A percentile compares a stretch with the other conserved stretches of the same genome.
These are phyloP conservation scores for Drosophila burlai DNA, from an alignment of 1,140 invertebrate species.

Conservation along the genomic window DNA sequence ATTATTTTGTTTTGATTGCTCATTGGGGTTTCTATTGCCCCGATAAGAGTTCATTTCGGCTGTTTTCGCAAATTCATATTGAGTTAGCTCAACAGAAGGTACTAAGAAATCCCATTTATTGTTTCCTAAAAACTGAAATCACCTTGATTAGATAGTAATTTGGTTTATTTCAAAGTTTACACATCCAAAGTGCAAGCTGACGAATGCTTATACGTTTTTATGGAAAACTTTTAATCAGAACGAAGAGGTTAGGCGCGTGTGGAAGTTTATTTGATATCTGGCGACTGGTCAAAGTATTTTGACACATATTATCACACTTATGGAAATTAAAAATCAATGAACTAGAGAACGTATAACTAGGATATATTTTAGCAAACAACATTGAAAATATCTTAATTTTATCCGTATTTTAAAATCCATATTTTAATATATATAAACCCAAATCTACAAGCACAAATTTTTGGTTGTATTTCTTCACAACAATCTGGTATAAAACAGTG, in stretches of 20 bases:
- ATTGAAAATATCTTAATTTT: background rate
- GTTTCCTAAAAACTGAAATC: slow-evolving; percentile 8
- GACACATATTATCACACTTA: background rate
- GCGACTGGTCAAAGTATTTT: background rate
- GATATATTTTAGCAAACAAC: too few species aligned
- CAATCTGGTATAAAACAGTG: background rate
- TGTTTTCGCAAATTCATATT: slow-evolving; percentile 10
- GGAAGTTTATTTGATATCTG: background rate
- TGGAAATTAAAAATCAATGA: background rate
- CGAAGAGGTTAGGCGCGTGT: background rate
- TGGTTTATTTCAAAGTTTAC: background rate
- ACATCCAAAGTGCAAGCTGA: background rate
- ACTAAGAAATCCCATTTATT: slow-evolving; percentile 19
- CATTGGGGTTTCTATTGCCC: slow-evolving; percentile 1
- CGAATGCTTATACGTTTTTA: background rate
- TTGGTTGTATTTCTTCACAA: background rate
- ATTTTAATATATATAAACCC: background rate
- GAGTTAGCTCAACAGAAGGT: background rate
- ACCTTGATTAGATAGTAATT: slow-evolving; percentile 18
- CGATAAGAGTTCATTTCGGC: slow-evolving; percentile 2
- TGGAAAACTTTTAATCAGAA: background rate
- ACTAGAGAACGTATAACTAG: background rate
- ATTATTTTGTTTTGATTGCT: slow-evolving; percentile 41
- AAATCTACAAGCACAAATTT: too few species aligned
- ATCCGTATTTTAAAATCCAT: background rate